Evolutionary conservation across 2,113 vertebrate genomes (phyloP).

Genomic region (Eretmochelys imbricata): DNA sequence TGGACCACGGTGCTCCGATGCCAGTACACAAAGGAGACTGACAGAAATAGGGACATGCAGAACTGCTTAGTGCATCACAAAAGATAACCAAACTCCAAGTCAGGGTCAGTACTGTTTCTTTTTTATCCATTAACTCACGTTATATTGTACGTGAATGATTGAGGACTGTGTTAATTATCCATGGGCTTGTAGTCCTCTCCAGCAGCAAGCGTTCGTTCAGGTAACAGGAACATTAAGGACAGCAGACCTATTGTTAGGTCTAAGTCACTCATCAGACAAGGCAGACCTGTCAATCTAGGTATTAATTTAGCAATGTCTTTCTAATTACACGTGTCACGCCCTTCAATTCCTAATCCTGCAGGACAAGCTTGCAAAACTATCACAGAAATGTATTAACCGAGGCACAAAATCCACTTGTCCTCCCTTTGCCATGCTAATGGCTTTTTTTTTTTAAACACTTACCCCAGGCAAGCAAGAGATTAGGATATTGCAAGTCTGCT

Average conservation of each 20-base stretch:
- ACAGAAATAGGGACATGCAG: not conserved
- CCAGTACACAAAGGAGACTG: not conserved
- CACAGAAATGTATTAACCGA: not conserved
- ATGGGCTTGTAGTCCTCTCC: not conserved
- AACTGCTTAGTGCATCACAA: not conserved
- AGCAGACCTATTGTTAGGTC: not conserved
- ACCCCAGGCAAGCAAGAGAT: constrained; percentile 12
- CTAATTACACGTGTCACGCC: not conserved
- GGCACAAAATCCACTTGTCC: not conserved
- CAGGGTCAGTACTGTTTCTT: not conserved
- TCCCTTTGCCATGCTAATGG: not conserved
- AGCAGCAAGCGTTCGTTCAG: not conserved
- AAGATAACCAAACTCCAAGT: not conserved
- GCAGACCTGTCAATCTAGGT: not conserved
- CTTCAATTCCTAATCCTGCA: not conserved
- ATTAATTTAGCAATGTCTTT: not conserved
- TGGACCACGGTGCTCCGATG: not conserved
- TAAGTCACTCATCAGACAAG: not conserved
- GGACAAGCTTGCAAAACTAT: not conserved
- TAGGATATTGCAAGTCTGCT: not conserved
- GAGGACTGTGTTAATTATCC: not conserved
- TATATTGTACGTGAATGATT: not conserved
- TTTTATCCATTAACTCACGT: not conserved
- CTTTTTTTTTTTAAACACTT: not conserved
- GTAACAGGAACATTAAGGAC: not conserved